Evolutionary conservation across 2,113 vertebrate species (phyloP).

Genomic region (Trematocara nigrifrons): DNA sequence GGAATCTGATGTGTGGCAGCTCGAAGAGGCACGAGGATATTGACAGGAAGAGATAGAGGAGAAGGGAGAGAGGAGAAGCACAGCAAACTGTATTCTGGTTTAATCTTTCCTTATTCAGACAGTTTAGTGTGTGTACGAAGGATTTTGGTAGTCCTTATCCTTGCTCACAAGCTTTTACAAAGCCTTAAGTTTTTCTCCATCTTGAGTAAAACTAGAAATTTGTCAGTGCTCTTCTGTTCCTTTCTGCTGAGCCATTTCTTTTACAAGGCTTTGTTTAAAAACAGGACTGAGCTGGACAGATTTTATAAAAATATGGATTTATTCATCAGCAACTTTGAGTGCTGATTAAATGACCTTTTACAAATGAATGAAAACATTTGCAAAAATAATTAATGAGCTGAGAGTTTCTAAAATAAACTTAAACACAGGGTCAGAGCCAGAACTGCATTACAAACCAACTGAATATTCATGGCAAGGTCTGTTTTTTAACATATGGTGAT

Average conservation of each 20-base stretch:
- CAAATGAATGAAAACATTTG: neutral
- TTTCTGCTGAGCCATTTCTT: neutral
- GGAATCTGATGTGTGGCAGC: neutral
- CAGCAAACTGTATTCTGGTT: neutral
- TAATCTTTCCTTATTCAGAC: neutral
- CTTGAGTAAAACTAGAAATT: neutral
- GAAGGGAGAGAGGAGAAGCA: neutral
- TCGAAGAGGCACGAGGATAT: neutral
- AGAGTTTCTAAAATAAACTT: neutral
- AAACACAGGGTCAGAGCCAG: neutral
- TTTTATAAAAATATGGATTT: neutral
- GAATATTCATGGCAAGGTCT: neutral
- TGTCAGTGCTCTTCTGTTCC: neutral
- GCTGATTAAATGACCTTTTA: neutral
- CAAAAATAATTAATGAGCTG: neutral
- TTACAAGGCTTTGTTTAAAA: neutral
- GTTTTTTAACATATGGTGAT: neutral
- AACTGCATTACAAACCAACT: neutral
- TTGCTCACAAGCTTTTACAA: neutral
- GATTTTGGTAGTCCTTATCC: neutral
- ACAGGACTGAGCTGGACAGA: neutral
- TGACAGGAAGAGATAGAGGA: neutral
- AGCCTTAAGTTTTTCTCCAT: neutral
- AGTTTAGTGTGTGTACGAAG: neutral
- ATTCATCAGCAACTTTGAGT: neutral